Evolutionary conservation across 2,888 invertebrate species (phyloP), one percentile per base, ranked within the genome.

Genomic region (Hetaerina titia): DNA sequence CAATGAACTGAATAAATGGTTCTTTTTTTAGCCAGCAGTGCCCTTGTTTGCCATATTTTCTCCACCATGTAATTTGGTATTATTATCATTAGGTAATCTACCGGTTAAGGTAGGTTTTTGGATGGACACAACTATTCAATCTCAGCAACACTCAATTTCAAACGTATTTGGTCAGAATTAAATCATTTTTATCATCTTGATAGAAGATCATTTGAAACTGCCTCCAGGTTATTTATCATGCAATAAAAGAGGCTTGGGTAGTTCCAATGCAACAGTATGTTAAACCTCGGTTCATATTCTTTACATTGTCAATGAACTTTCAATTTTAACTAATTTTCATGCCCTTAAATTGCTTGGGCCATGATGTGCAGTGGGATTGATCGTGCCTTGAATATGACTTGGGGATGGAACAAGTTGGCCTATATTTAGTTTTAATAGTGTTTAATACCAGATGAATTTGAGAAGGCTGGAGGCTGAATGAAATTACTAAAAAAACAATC

Each of bases 341-440:
- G 56, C 25, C 92, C 69, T 92, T 7, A 69, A 64, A 92, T 92
- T 74, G 69, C 69, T 69, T 92, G 92, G 92, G 69, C 92, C 92
- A 69, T 74, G 22, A 9, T 57, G 89, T 89, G 89, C 89, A 57
- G 58, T 92, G 74, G 92, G 92, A 92, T 92, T 92, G 92, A 92
- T 92, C 92, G 92, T 92, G 92, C 92, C 92, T 92, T 92, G 92
- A 92, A 69, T 92, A 92, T 92, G 92, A 92, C 92, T 92, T 92
- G 92, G 92, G 92, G 74, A 92, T 45, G n/a, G 69, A 92, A 92
- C 92, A 92, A 92, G 69, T 92, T 92, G 92, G 92, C 92, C 92
- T 92, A 92, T 74, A 92, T 92, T 92, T 92, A 92, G 92, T 92
- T 92, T 92, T 92, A 57, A 57, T 56, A 92, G 56, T 74, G 45